Base-by-base conservation (phyloP, 2,888 invertebrate species). In the Antheraea assamensis region DNA sequence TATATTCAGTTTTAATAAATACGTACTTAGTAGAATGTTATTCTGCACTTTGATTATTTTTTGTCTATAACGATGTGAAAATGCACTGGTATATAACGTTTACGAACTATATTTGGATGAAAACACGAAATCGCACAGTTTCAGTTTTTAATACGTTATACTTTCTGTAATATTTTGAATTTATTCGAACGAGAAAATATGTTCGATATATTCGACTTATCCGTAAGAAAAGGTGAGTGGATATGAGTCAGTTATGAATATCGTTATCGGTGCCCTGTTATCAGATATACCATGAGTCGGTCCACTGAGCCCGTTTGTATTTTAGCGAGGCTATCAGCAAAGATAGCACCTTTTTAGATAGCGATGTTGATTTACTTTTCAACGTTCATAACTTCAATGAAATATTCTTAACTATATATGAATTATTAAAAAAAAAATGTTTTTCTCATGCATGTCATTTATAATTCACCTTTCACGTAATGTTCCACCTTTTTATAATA, bases 171-270 rank as follows among this genome's bases (percentile, higher is more conserved):
- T 21, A 35, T n/a, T 35, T 35, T 68, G 10, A 68, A 35, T 35
- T 35, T 10, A 7, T 35, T n/a, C 17, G 4, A 17, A 27, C 19
- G 35, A 35, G 35, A 68, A 35, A 10, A 64, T 68, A 47, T 21
- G 71, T 52, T 31, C 35, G 64, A 52, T 52, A 74, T 55, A 74
- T 55, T n/a, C 31, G 42, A 77, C 77, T 80, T 76, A 79, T 79
- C 79, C 76, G 76, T 79, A 78, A 79, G 74, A 78, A 81, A 78
- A 81, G 80, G 79, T 64, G 78, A 82, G 79, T 83, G 80, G 77
- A 83, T 89, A 83, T 93, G 93, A 92, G 86, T 92, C 90, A 92
- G 81, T 84, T 85, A 85, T 82, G 84, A 87, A 88, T 89, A 81
- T 66, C 80, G 86, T 91, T 93, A 93, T 93, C 93, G 87, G 80